A percentile compares a stretch with the other conserved stretches of the same genome.
These are phyloP conservation scores for Oryzias dopingdopingensis DNA, from an alignment of 2,797 vertebrate genomes.

Conservation along the genomic window DNA sequence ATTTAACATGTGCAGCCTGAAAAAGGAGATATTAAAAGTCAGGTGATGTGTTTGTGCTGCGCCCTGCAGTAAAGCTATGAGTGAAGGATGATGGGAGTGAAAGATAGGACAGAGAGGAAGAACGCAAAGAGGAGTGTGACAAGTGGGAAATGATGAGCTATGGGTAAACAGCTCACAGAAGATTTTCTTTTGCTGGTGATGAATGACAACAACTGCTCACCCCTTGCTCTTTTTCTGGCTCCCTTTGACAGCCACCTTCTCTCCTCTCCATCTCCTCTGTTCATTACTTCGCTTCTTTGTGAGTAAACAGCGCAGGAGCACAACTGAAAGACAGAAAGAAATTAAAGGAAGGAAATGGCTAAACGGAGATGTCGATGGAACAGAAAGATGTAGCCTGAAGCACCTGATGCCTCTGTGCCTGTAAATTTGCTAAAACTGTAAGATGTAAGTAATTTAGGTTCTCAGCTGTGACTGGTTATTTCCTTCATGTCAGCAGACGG, in stretches of 20 bases:
- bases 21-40: constrained; percentile 66
- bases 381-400: constrained; percentile 21
- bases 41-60: constrained; percentile 57
- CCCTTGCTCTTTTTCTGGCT: constrained; percentile 30
- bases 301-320: constrained; percentile 61
- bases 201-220: constrained; percentile 70
- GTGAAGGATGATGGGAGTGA: constrained; percentile 65
- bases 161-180: constrained; percentile 73
- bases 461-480: constrained; percentile 8
- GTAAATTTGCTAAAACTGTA: constrained; percentile 4
- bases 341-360: constrained; percentile 19
- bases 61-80: constrained; percentile 53
- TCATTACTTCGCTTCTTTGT: constrained; percentile 48
- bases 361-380: constrained; percentile 33
- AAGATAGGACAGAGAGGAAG: constrained; percentile 50
- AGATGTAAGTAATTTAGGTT: constrained; percentile 1
- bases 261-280: constrained; percentile 24
- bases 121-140: constrained; percentile 43
- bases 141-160: constrained; percentile 66
- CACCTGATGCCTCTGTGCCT: constrained; percentile 23
- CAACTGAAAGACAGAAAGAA: constrained; percentile 26
- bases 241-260: constrained; percentile 29
- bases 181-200: constrained; percentile 71
- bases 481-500: neutral
- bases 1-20: constrained; percentile 30